These are phyloP conservation scores for Gymnothorax reevesii DNA, from an alignment of 2,797 vertebrate species.

Conservation along the genomic window DNA sequence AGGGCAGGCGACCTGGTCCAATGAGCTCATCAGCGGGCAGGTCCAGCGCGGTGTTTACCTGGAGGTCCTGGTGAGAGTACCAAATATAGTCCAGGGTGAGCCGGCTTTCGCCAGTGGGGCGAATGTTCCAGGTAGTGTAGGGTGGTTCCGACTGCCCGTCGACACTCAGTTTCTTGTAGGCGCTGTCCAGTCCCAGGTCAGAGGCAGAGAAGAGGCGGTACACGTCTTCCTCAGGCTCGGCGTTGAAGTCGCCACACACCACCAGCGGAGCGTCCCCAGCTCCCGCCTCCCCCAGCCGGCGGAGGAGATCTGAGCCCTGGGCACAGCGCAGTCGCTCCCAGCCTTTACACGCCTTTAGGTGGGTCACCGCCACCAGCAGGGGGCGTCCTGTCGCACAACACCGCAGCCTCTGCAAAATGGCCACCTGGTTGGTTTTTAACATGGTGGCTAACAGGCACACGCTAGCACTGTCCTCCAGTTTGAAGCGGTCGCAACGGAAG, in stretches of 20 bases:
- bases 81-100: slow-evolving; percentile 96
- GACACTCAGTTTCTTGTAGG: slow-evolving; percentile 85
- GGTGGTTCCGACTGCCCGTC: slow-evolving; percentile 85
- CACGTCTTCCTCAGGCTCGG: slow-evolving; percentile 89
- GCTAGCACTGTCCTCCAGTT: slow-evolving; percentile 72
- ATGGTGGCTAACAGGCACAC: slow-evolving; percentile 85
- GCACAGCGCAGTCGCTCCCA: slow-evolving; percentile 90
- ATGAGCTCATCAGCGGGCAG: slow-evolving; percentile 92
- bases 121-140: slow-evolving; percentile 95
- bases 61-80: slow-evolving; percentile 80
- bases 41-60: slow-evolving; percentile 79
- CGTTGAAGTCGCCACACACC: slow-evolving; percentile 93
- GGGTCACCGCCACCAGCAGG: slow-evolving; percentile 89
- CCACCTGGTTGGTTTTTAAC: slow-evolving; percentile 94
- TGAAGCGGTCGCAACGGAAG: slow-evolving; percentile 82
- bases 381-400: slow-evolving; percentile 72
- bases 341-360: slow-evolving; percentile 89
- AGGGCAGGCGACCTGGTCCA: slow-evolving; percentile 89
- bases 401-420: slow-evolving; percentile 81
- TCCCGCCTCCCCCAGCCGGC: slow-evolving; percentile 62
- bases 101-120: slow-evolving; percentile 86
- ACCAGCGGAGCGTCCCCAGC: slow-evolving; percentile 77
- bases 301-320: slow-evolving; percentile 86
- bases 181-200: slow-evolving; percentile 84
- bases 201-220: slow-evolving; percentile 87